Percentiles rank a stretch among this genome's conserved stretches.
Conservation (phyloP, 1,140 invertebrate genomes). For the Parasteatoda tepidariorum region DNA sequence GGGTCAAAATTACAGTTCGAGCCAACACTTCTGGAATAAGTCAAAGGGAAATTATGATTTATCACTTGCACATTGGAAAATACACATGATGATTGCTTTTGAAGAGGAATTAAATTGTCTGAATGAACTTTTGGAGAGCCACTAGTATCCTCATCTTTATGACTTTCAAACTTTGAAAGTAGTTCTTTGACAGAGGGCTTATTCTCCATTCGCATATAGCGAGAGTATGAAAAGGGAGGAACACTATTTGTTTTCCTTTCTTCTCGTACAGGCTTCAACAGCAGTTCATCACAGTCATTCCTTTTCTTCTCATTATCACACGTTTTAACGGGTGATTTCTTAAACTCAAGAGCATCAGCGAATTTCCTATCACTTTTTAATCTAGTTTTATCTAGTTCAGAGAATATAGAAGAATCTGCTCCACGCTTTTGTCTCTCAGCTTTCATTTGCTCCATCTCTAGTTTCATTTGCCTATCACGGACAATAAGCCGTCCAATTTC, state of each 20-base stretch:
- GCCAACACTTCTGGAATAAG: constrained; percentile 36
- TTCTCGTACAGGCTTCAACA: constrained; percentile 9
- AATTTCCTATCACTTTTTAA: constrained; percentile 39
- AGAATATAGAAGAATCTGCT: background rate
- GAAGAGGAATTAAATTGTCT: background rate
- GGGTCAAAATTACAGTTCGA: background rate
- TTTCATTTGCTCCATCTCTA: constrained; percentile 69
- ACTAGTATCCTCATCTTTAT: constrained; percentile 20
- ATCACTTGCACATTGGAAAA: constrained; percentile 54
- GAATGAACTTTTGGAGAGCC: background rate
- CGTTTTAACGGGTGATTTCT: constrained; percentile 16
- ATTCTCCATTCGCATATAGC: constrained; percentile 61
- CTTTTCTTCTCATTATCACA: constrained; percentile 41
- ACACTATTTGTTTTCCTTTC: background rate
- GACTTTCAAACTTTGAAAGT: constrained; percentile 68
- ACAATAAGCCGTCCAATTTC: constrained; percentile 73
- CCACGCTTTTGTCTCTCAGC: constrained; percentile 51
- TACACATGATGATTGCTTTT: constrained; percentile 1
- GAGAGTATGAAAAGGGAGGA: background rate
- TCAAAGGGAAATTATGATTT: constrained; percentile 37
- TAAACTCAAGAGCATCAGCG: constrained; percentile 24
- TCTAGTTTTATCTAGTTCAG: background rate
- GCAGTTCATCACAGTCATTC: constrained; percentile 2
- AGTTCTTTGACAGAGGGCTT: constrained; percentile 69
- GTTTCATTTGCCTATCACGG: constrained; percentile 70